Evolutionary conservation across 30 jellyfish, hydroid and myxozoan genomes (phyloP), one percentile per base, ranked within the genome.

Genomic region (Pelagia noctiluca): DNA sequence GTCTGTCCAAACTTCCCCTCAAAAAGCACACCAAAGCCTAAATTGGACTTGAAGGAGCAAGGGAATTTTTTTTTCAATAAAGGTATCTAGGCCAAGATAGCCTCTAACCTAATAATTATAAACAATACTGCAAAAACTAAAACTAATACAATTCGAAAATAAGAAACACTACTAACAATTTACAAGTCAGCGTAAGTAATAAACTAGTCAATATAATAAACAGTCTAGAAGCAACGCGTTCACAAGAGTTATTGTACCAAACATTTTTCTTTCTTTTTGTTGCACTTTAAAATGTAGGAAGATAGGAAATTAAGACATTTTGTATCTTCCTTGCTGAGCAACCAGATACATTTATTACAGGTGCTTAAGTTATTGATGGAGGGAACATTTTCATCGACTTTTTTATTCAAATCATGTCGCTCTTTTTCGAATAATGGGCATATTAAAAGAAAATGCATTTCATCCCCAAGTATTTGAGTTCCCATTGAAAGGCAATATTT

Each of bases 81-180:
- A 42, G 57, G 57, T 42, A 42, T 42, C 57, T 42, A 16, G 57
- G 57, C 57, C 57, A 42, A 42, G 57, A 42, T 42, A 16, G 57
- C 57, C 57, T 42, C 16, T 5, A 42, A 42, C 57, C 57, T 42
- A 42, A 42, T 42, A 42, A 8, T 42, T 5, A 5, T 42, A 42
- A 5, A 42, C 16, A 42, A 5, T 5, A 42, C 57, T 5, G 57
- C 57, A 42, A 42, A 42, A 5, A 16, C 16, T 5, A 42, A 8
- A 42, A 42, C 16, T 5, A 42, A 8, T 5, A 16, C 57, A 42
- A 5, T 8, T 42, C 8, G 12, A 42, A 42, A 42, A 16, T 5
- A 42, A 42, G 16, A 42, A 8, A 16, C 16, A 5, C 8, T 42
- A 42, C 16, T 5, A 42, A 42, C 8, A 42, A 42, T 42, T 42